These are phyloP conservation scores for Nebria brevicollis DNA, from an alignment of 2,888 invertebrate genomes.

Conservation along the genomic window DNA sequence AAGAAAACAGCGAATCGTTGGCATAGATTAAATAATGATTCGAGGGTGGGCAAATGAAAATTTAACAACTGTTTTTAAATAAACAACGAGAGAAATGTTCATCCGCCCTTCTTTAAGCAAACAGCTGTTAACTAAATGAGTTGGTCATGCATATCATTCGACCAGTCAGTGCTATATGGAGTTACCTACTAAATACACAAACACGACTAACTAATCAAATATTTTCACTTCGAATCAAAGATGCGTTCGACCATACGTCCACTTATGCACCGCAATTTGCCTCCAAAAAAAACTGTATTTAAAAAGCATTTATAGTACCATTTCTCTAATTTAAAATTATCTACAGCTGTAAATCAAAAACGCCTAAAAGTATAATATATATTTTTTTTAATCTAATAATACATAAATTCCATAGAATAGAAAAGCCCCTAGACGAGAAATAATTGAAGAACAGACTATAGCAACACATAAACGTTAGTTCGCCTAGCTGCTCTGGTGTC, in stretches of 20 bases:
- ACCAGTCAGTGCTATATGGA: background rate
- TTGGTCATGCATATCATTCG: conserved; percentile 43
- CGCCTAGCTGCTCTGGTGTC: conserved; percentile 38
- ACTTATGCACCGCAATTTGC: background rate
- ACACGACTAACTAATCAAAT: conserved; percentile 34
- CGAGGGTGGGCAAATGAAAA: conserved; percentile 39
- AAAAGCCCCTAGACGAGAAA: background rate
- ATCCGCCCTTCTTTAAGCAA: conserved; percentile 48
- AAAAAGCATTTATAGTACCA: no score
- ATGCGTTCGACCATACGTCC: conserved; percentile 7
- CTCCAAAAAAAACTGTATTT: no score
- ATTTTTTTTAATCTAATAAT: no score
- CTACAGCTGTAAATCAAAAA: no score
- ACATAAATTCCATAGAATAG: background rate
- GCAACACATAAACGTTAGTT: conserved; percentile 10
- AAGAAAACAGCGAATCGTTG: background rate
- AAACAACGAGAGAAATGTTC: conserved; percentile 26
- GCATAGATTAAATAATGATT: conserved; percentile 41
- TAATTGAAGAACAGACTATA: conserved; percentile 9
- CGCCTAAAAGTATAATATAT: no score
- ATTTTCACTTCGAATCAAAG: conserved; percentile 40
- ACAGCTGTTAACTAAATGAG: conserved; percentile 50
- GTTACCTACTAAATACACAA: conserved; percentile 3
- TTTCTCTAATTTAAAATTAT: no score
- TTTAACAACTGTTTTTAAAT: conserved; percentile 45